Base-by-base conservation (phyloP, 2,797 vertebrate genomes). In the Cirrhinus molitorella region DNA sequence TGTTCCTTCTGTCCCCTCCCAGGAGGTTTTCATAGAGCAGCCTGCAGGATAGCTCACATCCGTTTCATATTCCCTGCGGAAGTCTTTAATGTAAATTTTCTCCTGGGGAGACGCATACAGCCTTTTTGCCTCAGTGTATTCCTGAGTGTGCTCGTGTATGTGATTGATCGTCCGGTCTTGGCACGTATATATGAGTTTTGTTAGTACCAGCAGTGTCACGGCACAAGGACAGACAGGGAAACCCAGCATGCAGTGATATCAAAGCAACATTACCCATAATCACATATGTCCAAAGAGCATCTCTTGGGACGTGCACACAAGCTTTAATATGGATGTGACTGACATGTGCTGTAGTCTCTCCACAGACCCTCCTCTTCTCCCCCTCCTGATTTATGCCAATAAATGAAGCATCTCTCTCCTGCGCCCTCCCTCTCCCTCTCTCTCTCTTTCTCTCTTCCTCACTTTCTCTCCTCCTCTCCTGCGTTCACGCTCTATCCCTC, bases 101-200 rank as follows among this genome's bases (percentile, higher is more conserved):
- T 8, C 47, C 90, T 91, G 88, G 92, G 92, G 91, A 93, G 89
- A 90, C 19, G 80, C 87, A 88, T 13, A 53, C 77, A 80, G 31
- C 28, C 63, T 51, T n/a, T 51, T 45, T 80, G 49, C 34, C 55
- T 79, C 37, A 40, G 37, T 40, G 37, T 7, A 40, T 40, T 86
- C 70, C 87, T 63, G n/a, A 23, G 63, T 1, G 6, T 73, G 47
- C 43, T 19, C 9, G n/a, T 59, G 75, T 59, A 23, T 1, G 11
- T 85, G 53, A 85, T 79, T 77, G 66, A 77, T 81, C 45, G 2
- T 37, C 34, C 17, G 23, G 47, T 78, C 5, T 47, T 45, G 74
- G 53, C 63, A 49, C 72, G 3, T 74, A 53, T 74, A 47, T 59
- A 76, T 40, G 21, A 40, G 5, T 81, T 61, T n/a, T 81, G 23